Evolutionary conservation across 2,888 invertebrate species (phyloP).

Genomic region (Microplitis deprimator): DNA sequence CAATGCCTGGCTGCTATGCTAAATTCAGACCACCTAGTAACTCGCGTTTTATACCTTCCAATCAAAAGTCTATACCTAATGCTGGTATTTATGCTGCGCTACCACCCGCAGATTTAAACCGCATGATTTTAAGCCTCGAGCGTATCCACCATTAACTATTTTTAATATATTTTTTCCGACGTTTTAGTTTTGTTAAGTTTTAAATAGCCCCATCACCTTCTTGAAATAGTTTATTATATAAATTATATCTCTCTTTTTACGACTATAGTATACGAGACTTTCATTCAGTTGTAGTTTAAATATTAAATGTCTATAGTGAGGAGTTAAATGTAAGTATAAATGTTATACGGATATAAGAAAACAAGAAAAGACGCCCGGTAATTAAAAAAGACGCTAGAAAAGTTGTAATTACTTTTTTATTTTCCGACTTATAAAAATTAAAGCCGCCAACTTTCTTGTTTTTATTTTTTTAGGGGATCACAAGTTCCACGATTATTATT

Average conservation of each 20-base stretch:
- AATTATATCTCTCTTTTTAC: neutral
- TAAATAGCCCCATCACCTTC: neutral
- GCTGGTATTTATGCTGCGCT: neutral
- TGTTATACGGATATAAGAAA: slow-evolving; percentile 7
- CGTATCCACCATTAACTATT: neutral
- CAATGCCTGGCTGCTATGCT: slow-evolving; percentile 31
- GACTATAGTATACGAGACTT: neutral
- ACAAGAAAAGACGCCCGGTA: slow-evolving; percentile 39
- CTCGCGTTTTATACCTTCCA: neutral
- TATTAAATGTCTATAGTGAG: slow-evolving; percentile 1
- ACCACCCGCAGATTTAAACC: slow-evolving; percentile 16
- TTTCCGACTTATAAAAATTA: slow-evolving; percentile 47
- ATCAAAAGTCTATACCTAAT: neutral
- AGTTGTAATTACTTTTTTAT: slow-evolving; percentile 54
- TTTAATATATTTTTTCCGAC: neutral
- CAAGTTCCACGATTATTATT: slow-evolving; percentile 44
- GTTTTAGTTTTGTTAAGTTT: neutral
- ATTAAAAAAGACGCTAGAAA: slow-evolving; percentile 43
- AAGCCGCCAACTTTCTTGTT: slow-evolving; percentile 18
- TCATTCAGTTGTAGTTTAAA: slow-evolving; percentile 16
- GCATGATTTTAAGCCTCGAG: neutral
- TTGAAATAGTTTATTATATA: neutral
- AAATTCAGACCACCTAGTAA: neutral
- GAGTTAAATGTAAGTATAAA: neutral
- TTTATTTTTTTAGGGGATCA: slow-evolving; percentile 44